phyloP scores from a whole-genome alignment of 2,888 invertebrate species.

The Chironomus tentans region DNA sequence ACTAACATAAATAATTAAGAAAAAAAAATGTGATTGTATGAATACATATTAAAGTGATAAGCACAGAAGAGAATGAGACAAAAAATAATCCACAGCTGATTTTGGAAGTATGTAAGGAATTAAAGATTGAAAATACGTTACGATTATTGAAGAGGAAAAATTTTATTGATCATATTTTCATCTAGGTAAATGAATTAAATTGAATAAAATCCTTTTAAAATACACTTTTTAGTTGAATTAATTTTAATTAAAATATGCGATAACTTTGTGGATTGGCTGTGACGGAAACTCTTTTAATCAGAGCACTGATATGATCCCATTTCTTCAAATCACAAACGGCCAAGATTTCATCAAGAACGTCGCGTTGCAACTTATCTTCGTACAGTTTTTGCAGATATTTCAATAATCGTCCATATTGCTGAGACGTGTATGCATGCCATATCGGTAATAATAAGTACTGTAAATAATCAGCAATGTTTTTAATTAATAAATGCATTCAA shows the following conservation, averaged over 20 bases:
- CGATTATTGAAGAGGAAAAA: too few relatives aligned
- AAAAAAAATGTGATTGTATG: too few relatives aligned
- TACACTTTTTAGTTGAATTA: too few relatives aligned
- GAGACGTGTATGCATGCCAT: slow-evolving; percentile 70
- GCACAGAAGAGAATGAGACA: too few relatives aligned
- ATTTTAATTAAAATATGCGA: slow-evolving; percentile 31
- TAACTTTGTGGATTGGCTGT: slow-evolving; percentile 38
- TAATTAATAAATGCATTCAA: neutral
- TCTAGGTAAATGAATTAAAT: too few relatives aligned
- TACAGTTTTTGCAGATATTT: slow-evolving; percentile 64
- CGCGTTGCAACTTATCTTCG: slow-evolving; percentile 72
- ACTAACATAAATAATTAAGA: too few relatives aligned
- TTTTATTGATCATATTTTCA: too few relatives aligned
- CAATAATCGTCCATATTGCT: slow-evolving; percentile 72
- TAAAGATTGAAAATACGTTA: too few relatives aligned
- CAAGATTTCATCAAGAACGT: slow-evolving; percentile 44
- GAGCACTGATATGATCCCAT: slow-evolving; percentile 36
- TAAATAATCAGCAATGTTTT: neutral
- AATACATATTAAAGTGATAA: too few relatives aligned
- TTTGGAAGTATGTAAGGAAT: too few relatives aligned
- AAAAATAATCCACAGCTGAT: too few relatives aligned
- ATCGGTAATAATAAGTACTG: slow-evolving; percentile 59
- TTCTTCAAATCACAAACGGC: slow-evolving; percentile 35
- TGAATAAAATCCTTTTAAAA: too few relatives aligned
- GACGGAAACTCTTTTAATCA: slow-evolving; percentile 36